Percentiles rank a stretch among this genome's conserved stretches.
Conservation (phyloP, 2,113 vertebrate species). For the Python bivittatus region DNA sequence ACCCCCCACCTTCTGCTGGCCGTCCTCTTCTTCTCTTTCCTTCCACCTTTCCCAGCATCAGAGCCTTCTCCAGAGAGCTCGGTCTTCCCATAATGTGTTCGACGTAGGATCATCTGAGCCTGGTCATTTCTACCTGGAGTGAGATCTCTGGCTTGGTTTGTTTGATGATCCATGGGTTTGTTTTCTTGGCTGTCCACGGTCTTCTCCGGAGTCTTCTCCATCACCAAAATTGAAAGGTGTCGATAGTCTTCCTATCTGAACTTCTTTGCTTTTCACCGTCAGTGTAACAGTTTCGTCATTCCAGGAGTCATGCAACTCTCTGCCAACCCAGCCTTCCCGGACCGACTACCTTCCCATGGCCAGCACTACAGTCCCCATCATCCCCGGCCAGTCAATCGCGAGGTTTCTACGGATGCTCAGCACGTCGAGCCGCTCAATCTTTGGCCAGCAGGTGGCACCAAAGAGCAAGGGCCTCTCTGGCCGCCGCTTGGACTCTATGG, state of each 20-base stretch:
- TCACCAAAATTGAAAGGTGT: no score
- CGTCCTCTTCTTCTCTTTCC: neutral
- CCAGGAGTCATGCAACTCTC: neutral
- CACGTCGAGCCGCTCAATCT: neutral
- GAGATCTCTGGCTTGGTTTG: no score
- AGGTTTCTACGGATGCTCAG: neutral
- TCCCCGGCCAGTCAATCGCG: neutral
- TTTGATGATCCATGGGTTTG: no score
- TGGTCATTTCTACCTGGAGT: no score
- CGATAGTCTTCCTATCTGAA: no score
- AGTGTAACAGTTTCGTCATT: no score
- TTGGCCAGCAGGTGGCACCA: neutral
- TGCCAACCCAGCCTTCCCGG: neutral
- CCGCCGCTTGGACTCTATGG: neutral
- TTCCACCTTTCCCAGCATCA: neutral
- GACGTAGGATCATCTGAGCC: no score
- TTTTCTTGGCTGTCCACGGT: no score
- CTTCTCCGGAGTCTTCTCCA: no score
- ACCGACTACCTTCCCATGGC: neutral
- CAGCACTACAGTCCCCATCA: neutral
- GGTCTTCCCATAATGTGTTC: no score
- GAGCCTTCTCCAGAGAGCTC: no score
- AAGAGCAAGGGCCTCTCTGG: neutral
- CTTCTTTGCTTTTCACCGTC: no score
- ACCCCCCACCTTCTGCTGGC: neutral